Conservation (phyloP, 2,797 vertebrate genomes). For the Falco novaeseelandiae region DNA sequence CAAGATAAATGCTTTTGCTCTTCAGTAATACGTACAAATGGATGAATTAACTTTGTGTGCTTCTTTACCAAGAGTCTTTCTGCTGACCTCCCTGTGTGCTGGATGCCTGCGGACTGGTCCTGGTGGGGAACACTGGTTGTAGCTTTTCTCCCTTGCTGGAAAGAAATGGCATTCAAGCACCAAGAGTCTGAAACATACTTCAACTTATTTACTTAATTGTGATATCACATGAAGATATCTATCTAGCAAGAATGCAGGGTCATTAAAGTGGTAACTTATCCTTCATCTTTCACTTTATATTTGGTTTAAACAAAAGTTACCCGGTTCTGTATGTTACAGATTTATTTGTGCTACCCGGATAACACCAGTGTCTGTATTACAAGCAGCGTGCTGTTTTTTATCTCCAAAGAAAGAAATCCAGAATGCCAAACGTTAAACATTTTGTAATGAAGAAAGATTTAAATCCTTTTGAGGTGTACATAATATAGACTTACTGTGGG, state of each 20-base stretch:
- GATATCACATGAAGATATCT: neutral
- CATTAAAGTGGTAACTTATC: neutral
- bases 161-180: neutral
- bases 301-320: neutral
- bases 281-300: neutral
- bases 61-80: neutral
- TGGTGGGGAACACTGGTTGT: neutral
- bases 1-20: neutral
- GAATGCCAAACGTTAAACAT: neutral
- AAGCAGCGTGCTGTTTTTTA: neutral
- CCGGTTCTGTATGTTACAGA: neutral
- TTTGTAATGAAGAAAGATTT: neutral
- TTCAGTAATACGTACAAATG: neutral
- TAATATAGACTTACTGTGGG: neutral
- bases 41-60: neutral
- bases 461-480: neutral
- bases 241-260: neutral
- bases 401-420: neutral
- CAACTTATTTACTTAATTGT: neutral
- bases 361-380: neutral
- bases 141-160: neutral
- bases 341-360: neutral
- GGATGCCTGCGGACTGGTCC: neutral
- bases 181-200: neutral
- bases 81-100: neutral